Base-by-base conservation (phyloP, 2,888 invertebrate species). In the Stenodema calcarata region DNA sequence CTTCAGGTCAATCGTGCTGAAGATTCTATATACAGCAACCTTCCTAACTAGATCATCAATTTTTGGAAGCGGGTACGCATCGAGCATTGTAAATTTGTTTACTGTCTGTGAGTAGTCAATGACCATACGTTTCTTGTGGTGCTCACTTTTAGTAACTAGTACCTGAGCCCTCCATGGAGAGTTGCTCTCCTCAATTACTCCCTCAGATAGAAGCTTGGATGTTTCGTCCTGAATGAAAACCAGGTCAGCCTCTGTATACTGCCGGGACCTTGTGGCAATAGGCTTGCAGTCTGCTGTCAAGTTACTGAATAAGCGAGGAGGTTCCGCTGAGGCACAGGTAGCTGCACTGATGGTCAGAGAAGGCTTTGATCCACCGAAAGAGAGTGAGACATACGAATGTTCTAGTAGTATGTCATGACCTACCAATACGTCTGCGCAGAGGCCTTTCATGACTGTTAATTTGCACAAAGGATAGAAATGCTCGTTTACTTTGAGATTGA, bases 401-500 rank as follows among this genome's bases (percentile, higher is more conserved):
- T 78, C 18, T 6, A 41, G 16, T 6, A 79, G 1, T 44, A 79
- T 11, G 18, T 79, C 79, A 79, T 79, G 79, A 7, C 47, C 44
- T 50, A 79, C 28, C 1, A 79, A 14, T 44, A 44, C 47, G 18
- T 79, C 79, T n/a, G 79, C 79, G n/a, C 79, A 79, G 16, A 79
- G 73, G 1, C 18, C 73, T 73, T 73, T 73, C n/a, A 73, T 28
- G 2, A 73, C 73, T 4, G 35, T n/a, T 12, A 73, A 16, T 18
- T 41, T 73, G 1, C 2, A 7, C 0, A 0, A 7, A 27, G 27
- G 27, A 6, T 70, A 70, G 27, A 9, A 27, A 69, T 69, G 69
- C 1, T 12, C 69, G 11, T 12, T 16, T 1, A 69, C n/a, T 12
- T 11, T 70, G 16, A 70, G 9, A 28, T 70, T 47, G 3, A 7